These are phyloP conservation scores for Myrmophylax atrothorax DNA, from an alignment of 2,113 vertebrate genomes.

Conservation along the genomic window DNA sequence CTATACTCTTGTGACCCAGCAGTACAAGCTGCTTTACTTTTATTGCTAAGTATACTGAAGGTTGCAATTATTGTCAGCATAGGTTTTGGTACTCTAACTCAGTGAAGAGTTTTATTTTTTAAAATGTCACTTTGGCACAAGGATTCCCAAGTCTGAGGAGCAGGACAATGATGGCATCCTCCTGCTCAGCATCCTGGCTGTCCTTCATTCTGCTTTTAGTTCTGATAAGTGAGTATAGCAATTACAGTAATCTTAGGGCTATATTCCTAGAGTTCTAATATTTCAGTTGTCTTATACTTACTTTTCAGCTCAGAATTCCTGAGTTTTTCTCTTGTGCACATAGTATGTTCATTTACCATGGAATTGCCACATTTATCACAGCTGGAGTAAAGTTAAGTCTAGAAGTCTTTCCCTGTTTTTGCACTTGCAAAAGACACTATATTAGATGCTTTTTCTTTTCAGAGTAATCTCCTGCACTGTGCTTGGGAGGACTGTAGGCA, in stretches of 20 bases:
- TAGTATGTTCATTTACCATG: neutral
- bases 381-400: neutral
- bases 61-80: neutral
- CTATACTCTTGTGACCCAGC: neutral
- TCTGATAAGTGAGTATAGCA: neutral
- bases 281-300: neutral
- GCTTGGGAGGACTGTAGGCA: neutral
- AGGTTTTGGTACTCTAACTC: neutral
- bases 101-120: neutral
- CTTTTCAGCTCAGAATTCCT: neutral
- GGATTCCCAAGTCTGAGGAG: neutral
- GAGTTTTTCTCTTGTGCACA: rapidly evolving
- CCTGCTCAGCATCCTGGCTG: neutral
- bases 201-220: neutral
- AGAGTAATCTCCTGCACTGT: neutral
- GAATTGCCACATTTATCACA: neutral
- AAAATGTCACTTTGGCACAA: neutral
- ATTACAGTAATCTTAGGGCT: neutral
- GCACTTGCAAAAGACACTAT: neutral
- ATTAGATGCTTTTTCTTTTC: neutral
- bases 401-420: neutral
- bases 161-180: rapidly evolving
- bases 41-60: neutral
- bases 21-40: neutral
- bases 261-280: neutral